Evolutionary conservation across 2,888 invertebrate species (phyloP), one percentile per base, ranked within the genome.

Genomic region (Cepaea hortensis): DNA sequence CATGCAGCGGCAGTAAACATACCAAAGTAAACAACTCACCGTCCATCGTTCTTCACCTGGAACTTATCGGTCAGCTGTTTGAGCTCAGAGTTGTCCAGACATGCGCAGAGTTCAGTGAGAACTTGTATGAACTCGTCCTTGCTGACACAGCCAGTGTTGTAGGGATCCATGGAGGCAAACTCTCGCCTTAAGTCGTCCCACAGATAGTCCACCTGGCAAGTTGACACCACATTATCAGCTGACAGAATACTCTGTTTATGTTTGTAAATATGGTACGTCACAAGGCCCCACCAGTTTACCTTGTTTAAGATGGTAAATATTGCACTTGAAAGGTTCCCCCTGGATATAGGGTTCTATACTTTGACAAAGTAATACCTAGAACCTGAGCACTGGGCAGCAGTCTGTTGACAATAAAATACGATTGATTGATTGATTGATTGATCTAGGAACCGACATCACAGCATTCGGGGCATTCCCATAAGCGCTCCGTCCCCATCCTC

Each of bases 101-200:
- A 93, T 46, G 94, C 93, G 88, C 93, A 94, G 2, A 94, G 90
- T 86, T 94, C 94, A 0, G 91, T 90, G 3, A 94, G 91, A 48
- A 94, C 92, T 5, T 94, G 94, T 35, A 91, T 88, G 90, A 94
- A 94, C 89, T 94, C 94, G 6, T 94, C 94, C 50, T 89, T 88
- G 9, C 91, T 90, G 11, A 94, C 92, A 84, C 88, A 93, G 18
- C 94, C 94, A 7, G 94, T 94, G 83, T 90, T 90, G 88, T 93
- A 94, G 1, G 93, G 93, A 88, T 94, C 94, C 93, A 94, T 94
- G 77, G 88, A 91, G 23, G 92, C 90, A 90, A 94, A 94, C 89
- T 94, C 94, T 68, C 92, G 90, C 23, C 93, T 88, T 55, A 94
- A 89, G 79, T 94, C 93, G 35, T 94, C 94, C 94, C 94, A 94